Evolutionary conservation across 2,113 vertebrate genomes (phyloP).

Genomic region (Myiozetetes cayanensis): DNA sequence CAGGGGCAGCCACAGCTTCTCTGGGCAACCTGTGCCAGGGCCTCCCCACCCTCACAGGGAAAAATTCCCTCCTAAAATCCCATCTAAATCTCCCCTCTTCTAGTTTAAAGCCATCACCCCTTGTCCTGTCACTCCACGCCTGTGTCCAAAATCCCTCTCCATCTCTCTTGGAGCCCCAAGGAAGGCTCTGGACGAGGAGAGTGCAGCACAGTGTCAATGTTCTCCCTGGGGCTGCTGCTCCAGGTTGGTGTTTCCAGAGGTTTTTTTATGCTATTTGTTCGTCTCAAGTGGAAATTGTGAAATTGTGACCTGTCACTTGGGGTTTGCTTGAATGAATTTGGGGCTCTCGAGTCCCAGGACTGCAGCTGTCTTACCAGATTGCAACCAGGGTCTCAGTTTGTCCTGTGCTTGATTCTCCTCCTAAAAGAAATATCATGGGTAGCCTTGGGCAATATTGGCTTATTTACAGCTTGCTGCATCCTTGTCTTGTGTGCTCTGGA

Average conservation of each 20-base stretch:
- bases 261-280: background rate
- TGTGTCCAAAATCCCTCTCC: background rate
- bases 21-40: background rate
- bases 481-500: background rate
- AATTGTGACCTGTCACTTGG: background rate
- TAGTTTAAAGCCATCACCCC: background rate
- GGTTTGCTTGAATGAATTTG: rapidly evolving
- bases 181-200: background rate
- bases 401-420: background rate
- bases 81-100: background rate
- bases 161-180: background rate
- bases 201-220: rapidly evolving
- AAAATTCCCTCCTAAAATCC: background rate
- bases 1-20: background rate
- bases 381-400: background rate
- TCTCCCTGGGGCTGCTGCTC: background rate
- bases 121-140: background rate
- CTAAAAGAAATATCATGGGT: background rate
- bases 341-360: background rate
- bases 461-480: background rate
- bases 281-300: background rate
- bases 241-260: rapidly evolving
- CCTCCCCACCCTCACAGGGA: background rate
- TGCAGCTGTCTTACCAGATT: background rate
- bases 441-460: background rate